These are phyloP conservation scores for Camelus dromedarius DNA, from an alignment of 2,113 vertebrate species.

Conservation along the genomic window DNA sequence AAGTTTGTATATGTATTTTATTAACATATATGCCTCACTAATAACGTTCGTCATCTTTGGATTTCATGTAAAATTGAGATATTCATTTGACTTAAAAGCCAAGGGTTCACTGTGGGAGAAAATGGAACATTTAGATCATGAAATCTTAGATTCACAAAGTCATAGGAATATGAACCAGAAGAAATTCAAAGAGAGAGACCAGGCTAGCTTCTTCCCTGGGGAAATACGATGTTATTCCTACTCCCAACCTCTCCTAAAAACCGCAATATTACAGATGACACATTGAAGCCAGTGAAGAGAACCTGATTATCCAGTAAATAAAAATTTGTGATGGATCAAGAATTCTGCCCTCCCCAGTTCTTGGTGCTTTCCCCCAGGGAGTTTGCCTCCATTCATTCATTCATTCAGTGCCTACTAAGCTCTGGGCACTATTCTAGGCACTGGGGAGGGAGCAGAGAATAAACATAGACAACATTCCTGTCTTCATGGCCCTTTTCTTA, in stretches of 20 bases:
- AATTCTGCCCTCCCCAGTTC: not conserved
- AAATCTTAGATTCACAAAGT: conserved; percentile 61
- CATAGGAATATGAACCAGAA: not conserved
- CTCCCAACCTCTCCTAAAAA: not conserved
- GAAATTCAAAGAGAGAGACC: conserved; percentile 62
- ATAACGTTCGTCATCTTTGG: not conserved
- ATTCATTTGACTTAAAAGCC: conserved; percentile 51
- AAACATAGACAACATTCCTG: not conserved
- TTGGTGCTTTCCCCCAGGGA: not conserved
- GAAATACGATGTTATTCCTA: not conserved
- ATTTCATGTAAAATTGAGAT: conserved; percentile 38
- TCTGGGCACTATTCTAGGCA: not conserved
- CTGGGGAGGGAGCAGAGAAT: not conserved
- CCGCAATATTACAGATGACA: not conserved
- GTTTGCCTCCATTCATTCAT: not conserved
- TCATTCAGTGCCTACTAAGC: not conserved
- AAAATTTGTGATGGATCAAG: not conserved
- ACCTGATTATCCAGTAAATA: not conserved
- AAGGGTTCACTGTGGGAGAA: not conserved
- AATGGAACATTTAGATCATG: conserved; percentile 55
- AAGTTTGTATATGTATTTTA: not conserved
- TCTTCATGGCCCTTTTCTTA: not conserved
- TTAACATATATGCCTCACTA: not conserved
- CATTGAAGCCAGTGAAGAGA: not conserved
- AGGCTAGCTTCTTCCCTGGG: not conserved